These are phyloP conservation scores for Zoanthus sansibaricus DNA, from an alignment of 92 coral and sea anemone genomes.

Conservation along the genomic window DNA sequence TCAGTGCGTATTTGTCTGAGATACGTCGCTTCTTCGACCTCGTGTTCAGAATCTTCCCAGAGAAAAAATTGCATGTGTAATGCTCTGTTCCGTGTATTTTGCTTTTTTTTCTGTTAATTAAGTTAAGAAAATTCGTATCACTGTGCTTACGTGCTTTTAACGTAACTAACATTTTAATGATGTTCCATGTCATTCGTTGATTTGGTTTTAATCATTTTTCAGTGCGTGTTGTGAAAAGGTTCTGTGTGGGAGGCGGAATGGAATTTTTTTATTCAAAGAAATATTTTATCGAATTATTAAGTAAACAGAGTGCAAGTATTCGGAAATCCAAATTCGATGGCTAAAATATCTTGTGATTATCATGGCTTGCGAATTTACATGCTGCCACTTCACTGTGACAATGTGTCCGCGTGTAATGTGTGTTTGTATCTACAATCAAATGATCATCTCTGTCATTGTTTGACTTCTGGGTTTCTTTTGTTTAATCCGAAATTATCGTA, in stretches of 20 bases:
- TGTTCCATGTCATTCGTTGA: not conserved
- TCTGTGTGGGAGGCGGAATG: constrained; percentile 11
- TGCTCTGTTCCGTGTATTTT: too few relatives aligned
- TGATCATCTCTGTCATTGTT: too few relatives aligned
- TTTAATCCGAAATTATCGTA: too few relatives aligned
- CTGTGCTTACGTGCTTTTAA: too few relatives aligned
- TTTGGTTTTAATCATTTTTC: too few relatives aligned
- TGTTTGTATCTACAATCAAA: constrained; percentile 12
- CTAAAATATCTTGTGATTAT: constrained; percentile 22
- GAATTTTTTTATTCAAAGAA: constrained; percentile 11
- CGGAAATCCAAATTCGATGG: constrained; percentile 20
- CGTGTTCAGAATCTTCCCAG: too few relatives aligned
- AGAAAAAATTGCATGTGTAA: too few relatives aligned
- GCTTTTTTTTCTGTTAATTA: too few relatives aligned
- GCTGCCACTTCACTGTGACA: constrained; percentile 14
- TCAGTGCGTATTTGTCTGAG: too few relatives aligned
- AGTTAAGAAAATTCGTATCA: too few relatives aligned
- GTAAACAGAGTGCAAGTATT: constrained; percentile 10
- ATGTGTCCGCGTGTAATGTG: constrained; percentile 15
- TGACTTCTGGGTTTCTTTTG: too few relatives aligned
- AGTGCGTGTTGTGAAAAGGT: not conserved
- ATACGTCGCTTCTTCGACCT: too few relatives aligned
- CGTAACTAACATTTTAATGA: not conserved
- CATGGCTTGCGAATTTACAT: constrained; percentile 17
- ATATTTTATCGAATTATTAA: constrained; percentile 18